Evolutionary conservation across 1,140 invertebrate genomes (phyloP), one percentile per base, ranked within the genome.

Genomic region (Lethocerus indicus): DNA sequence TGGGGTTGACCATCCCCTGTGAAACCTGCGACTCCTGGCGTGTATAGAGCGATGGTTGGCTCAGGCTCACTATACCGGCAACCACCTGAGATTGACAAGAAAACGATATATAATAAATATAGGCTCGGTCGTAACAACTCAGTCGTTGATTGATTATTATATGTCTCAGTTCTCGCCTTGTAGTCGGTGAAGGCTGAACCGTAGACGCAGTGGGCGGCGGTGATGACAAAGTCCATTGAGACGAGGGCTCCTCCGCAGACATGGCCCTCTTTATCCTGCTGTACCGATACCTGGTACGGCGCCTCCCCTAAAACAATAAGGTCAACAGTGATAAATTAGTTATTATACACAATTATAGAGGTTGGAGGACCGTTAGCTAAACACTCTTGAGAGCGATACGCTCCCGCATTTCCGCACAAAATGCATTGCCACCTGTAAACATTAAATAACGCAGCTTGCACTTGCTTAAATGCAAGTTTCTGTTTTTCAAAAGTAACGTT

Each of bases 131-230:
- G n/a, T 16, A 5, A 5, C n/a, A 40, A n/a, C n/a, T 32, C n/a
- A 32, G 9, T 32, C n/a, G n/a, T n/a, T 32, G n/a, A 32, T 32
- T 9, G 9, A 32, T 32, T 32, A 9, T 9, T 9, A 32, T 32
- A 32, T 9, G 29, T 32, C n/a, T 32, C 9, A 32, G 9, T 9
- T n/a, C 9, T 40, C 21, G 21, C 37, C 37, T 40, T 40, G 16
- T 16, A 40, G 5, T 9, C 7, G 21, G 37, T 40, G n/a, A 20
- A 16, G n/a, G n/a, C n/a, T 7, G n/a, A 40, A 20, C 21, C 5
- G 21, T 21, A 12, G 27, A 32, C 18, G 29, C 45, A 47, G 25
- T 47, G 45, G 6, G 45, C 45, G 7, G 45, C 45, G 20, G 45
- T 47, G 20, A 47, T 9, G 9, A 47, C 16, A 3, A 23, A 24